A percentile compares a stretch with the other conserved stretches of the same genome.
These are phyloP conservation scores for Ictalurus furcatus DNA, from an alignment of 2,113 vertebrate species.

Conservation along the genomic window DNA sequence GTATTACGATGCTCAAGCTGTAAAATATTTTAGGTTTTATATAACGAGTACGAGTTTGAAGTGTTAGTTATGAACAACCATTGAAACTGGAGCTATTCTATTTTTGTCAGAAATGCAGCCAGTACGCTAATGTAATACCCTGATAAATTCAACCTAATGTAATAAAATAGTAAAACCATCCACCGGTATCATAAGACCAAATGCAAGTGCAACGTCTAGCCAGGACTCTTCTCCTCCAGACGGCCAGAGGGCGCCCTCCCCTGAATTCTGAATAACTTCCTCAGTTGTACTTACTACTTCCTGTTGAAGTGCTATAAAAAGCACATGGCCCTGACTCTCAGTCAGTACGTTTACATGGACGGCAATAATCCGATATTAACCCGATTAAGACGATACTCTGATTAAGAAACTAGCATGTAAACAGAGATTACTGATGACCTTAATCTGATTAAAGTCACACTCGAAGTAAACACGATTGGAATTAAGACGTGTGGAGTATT, in stretches of 20 bases:
- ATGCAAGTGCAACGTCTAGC: neutral
- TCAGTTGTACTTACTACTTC: neutral
- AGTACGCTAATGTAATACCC: neutral
- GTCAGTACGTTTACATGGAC: too few relatives aligned
- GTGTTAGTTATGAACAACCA: neutral
- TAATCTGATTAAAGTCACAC: too few relatives aligned
- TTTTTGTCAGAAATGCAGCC: neutral
- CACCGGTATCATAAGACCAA: neutral
- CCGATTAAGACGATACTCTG: too few relatives aligned
- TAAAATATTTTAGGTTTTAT: neutral
- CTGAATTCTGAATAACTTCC: neutral
- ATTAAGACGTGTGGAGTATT: too few relatives aligned
- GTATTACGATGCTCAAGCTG: neutral
- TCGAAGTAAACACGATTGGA: too few relatives aligned
- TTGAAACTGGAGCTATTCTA: neutral
- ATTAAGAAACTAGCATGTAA: too few relatives aligned
- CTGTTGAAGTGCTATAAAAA: neutral
- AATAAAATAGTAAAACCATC: neutral
- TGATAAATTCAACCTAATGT: neutral
- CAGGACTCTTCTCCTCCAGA: neutral
- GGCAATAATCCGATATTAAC: too few relatives aligned
- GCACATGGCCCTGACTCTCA: neutral
- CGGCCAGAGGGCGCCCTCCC: neutral
- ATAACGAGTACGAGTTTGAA: too few relatives aligned
- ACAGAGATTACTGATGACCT: too few relatives aligned